Conservation (phyloP, 2,888 invertebrate species). For the Graphium colonna region DNA sequence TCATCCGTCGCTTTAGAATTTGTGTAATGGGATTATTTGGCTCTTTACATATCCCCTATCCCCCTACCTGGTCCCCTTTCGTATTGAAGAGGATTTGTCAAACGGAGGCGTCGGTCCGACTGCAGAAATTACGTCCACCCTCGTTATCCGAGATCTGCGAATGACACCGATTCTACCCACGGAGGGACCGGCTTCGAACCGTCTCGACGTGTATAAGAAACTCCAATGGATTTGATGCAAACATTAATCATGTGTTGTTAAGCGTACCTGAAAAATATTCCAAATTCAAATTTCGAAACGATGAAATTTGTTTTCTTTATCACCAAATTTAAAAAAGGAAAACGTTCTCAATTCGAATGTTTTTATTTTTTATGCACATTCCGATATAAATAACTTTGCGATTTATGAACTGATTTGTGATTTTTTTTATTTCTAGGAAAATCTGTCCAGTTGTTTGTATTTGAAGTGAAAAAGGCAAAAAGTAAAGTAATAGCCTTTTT, state of each 20-base stretch:
- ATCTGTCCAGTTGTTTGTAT: too few species aligned
- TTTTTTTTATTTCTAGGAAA: too few species aligned
- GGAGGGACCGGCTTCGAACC: constrained; percentile 16
- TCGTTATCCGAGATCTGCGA: constrained; percentile 47
- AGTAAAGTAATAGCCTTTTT: too few species aligned
- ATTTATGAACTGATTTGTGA: too few species aligned
- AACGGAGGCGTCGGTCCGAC: constrained; percentile 48
- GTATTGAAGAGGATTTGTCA: constrained; percentile 65
- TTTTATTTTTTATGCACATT: too few species aligned
- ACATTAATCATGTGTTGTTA: constrained; percentile 3
- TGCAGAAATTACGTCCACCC: constrained; percentile 57
- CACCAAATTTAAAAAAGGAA: too few species aligned
- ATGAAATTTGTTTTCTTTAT: too few species aligned
- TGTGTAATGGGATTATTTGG: constrained; percentile 49
- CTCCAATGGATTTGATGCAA: neutral
- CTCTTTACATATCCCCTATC: constrained; percentile 42
- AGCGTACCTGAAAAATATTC: too few species aligned
- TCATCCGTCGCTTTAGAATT: constrained; percentile 8
- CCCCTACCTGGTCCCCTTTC: constrained; percentile 40
- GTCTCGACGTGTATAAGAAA: constrained; percentile 5
- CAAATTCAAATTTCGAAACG: too few species aligned
- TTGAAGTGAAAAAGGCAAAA: too few species aligned
- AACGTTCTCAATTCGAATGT: too few species aligned
- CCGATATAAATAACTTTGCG: too few species aligned
- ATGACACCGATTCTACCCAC: constrained; percentile 39